Evolutionary conservation across 2,113 vertebrate species (phyloP).

Genomic region (Grallaria varia): DNA sequence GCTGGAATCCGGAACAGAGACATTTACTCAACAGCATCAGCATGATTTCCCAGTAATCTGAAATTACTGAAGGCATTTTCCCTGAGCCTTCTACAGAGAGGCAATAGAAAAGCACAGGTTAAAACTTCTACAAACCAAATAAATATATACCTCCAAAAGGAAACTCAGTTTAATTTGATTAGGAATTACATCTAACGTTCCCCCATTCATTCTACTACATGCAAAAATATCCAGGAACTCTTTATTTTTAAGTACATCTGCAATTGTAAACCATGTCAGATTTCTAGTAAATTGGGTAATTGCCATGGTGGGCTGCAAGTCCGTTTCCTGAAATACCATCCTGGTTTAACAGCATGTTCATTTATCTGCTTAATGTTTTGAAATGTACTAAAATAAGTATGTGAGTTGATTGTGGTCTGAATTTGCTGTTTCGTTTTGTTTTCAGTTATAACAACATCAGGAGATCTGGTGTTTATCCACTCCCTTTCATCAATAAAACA

Average conservation of each 20-base stretch:
- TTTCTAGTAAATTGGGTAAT: background rate
- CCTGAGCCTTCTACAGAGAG: background rate
- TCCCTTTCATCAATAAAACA: constrained; percentile 15
- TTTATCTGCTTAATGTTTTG: background rate
- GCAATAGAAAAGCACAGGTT: background rate
- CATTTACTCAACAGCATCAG: background rate
- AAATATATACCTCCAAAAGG: background rate
- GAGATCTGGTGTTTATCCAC: constrained; percentile 11
- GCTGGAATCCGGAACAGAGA: background rate
- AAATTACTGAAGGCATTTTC: background rate
- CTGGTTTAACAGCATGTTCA: background rate
- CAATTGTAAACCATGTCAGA: background rate
- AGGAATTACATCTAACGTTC: background rate
- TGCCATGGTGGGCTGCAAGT: background rate
- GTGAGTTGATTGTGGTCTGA: background rate
- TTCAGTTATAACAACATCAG: constrained; percentile 27
- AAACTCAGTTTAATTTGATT: background rate
- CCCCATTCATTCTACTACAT: background rate
- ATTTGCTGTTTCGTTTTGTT: constrained; percentile 24
- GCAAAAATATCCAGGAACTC: background rate
- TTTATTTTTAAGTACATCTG: background rate
- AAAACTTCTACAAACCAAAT: background rate
- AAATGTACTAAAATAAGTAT: background rate
- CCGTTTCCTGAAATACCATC: background rate
- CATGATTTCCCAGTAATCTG: background rate